Conservation (phyloP, 2,113 vertebrate genomes). For the Hipposideros armiger region DNA sequence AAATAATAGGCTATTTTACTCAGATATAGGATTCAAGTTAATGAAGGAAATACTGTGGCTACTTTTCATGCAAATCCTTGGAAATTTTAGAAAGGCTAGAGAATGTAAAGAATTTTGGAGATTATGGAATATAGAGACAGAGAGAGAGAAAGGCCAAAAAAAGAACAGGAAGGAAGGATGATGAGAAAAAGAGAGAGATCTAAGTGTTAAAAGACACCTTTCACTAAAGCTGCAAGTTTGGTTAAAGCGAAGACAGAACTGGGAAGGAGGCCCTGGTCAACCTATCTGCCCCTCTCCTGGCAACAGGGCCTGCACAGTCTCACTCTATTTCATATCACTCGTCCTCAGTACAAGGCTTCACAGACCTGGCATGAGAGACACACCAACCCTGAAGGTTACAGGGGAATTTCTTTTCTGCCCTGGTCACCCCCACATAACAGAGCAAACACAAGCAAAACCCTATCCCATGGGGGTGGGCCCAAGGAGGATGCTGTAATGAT, state of each 20-base stretch:
- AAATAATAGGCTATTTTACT: background rate
- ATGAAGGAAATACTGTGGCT: background rate
- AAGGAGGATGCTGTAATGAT: background rate
- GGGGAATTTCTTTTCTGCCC: background rate
- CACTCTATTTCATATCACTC: background rate
- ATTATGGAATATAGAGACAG: background rate
- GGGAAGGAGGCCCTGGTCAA: background rate
- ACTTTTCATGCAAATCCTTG: background rate
- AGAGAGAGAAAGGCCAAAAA: background rate
- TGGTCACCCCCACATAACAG: background rate
- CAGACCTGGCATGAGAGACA: background rate
- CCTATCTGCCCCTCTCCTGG: background rate
- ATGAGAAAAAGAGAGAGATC: background rate
- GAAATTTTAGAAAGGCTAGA: background rate
- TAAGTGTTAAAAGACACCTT: background rate
- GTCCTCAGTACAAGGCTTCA: background rate
- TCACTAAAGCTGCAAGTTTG: background rate
- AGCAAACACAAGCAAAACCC: background rate
- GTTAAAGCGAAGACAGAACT: background rate
- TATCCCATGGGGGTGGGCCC: background rate
- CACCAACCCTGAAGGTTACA: no score
- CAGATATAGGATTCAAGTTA: background rate
- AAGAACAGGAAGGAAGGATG: background rate
- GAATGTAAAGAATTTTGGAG: background rate
- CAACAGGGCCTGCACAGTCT: background rate